Conservation (phyloP, 2,888 invertebrate genomes). For the Aspidiotus rigidus region DNA sequence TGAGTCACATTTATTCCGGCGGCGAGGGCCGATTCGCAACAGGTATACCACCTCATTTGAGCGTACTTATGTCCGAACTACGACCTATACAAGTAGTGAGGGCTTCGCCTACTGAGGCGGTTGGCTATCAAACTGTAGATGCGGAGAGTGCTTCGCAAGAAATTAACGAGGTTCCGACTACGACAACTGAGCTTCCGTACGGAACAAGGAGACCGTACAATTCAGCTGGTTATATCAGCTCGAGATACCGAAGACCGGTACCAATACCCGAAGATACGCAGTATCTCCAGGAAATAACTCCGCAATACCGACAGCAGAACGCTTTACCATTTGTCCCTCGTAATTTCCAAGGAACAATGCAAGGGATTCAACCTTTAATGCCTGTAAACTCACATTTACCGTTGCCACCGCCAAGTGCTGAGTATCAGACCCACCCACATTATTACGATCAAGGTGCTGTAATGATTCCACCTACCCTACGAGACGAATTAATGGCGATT, state of each 20-base stretch:
- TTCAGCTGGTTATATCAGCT: conserved; percentile 21
- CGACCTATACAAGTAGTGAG: conserved; percentile 29
- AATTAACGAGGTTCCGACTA: conserved; percentile 20
- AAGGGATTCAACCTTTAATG: neutral
- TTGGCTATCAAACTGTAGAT: conserved; percentile 25
- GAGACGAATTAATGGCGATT: conserved; percentile 40
- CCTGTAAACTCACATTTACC: conserved; percentile 19
- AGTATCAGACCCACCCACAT: conserved; percentile 19
- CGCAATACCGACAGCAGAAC: conserved; percentile 19
- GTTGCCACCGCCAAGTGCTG: conserved; percentile 23
- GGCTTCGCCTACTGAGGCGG: conserved; percentile 7
- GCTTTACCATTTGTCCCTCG: neutral
- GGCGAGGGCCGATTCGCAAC: conserved; percentile 27
- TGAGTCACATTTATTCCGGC: conserved; percentile 30
- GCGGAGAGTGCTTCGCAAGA: conserved; percentile 24
- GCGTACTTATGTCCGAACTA: conserved; percentile 35
- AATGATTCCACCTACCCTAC: conserved; percentile 32
- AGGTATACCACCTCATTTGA: conserved; percentile 32
- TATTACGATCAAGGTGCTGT: conserved; percentile 19
- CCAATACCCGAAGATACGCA: conserved; percentile 28
- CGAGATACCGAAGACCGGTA: conserved; percentile 31
- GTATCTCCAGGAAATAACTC: conserved; percentile 30
- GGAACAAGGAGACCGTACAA: conserved; percentile 27
- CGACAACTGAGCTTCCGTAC: conserved; percentile 34
- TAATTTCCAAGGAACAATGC: neutral